These are phyloP conservation scores for Antechinus stuartii DNA, from an alignment of 2,113 vertebrate genomes.

Conservation along the genomic window DNA sequence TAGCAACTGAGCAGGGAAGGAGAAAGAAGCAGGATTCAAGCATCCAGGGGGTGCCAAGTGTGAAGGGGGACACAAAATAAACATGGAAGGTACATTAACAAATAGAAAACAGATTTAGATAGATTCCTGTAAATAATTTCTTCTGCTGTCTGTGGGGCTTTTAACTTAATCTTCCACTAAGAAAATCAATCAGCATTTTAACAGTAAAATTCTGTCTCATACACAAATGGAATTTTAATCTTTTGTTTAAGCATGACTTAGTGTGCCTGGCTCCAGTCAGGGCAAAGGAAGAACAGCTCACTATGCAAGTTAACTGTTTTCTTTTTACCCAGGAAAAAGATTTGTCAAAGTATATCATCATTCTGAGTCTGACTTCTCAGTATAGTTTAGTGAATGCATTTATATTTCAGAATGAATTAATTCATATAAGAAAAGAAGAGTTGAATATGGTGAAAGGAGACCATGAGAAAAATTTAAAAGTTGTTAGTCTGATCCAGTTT, in stretches of 20 bases:
- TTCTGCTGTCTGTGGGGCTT: slow-evolving; percentile 77
- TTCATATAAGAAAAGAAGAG: neutral
- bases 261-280: slow-evolving; percentile 70
- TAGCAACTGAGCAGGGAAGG: slow-evolving; percentile 61
- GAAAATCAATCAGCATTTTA: slow-evolving; percentile 76
- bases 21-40: neutral
- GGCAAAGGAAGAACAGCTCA: slow-evolving; percentile 23
- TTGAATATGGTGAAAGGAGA: neutral
- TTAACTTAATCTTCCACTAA: slow-evolving; percentile 71
- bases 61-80: slow-evolving; percentile 54
- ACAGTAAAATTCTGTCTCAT: slow-evolving; percentile 71
- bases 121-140: slow-evolving; percentile 79
- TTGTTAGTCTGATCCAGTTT: neutral
- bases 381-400: slow-evolving; percentile 1
- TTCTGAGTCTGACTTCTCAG: neutral
- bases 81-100: slow-evolving; percentile 80
- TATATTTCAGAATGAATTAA: neutral
- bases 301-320: slow-evolving; percentile 62
- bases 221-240: slow-evolving; percentile 82
- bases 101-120: slow-evolving; percentile 78
- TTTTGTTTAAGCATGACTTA: slow-evolving; percentile 83
- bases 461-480: neutral
- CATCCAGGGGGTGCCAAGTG: neutral
- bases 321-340: slow-evolving; percentile 31
- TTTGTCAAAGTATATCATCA: neutral